Conservation (phyloP, 2,113 vertebrate genomes). For the Chaetodon auriga region DNA sequence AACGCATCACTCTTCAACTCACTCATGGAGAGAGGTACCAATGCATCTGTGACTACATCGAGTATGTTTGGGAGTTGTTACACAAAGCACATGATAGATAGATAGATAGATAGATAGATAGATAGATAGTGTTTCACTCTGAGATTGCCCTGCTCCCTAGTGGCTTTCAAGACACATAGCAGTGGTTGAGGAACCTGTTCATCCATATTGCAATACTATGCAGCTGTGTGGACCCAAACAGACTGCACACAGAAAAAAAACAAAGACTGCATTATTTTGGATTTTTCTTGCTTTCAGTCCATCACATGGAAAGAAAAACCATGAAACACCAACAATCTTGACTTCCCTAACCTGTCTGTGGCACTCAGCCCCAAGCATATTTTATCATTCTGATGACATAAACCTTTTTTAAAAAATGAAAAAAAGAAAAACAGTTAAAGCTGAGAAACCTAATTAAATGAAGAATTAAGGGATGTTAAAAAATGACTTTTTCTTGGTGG, state of each 20-base stretch:
- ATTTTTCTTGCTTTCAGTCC: no score
- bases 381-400: no score
- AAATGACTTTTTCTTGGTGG: slow-evolving; percentile 11
- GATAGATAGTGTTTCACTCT: background rate
- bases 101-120: background rate
- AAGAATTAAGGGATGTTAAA: background rate
- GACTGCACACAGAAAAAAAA: no score
- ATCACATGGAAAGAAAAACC: no score
- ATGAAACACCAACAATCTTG: background rate
- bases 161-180: background rate
- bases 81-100: background rate
- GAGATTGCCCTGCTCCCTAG: slow-evolving; percentile 8
- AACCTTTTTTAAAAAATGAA: no score
- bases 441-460: background rate
- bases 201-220: background rate
- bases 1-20: slow-evolving; percentile 87
- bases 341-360: background rate
- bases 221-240: background rate
- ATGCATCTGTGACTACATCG: background rate
- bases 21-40: slow-evolving; percentile 87
- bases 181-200: background rate
- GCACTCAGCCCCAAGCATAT: no score
- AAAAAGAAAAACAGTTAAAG: no score
- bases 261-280: no score
- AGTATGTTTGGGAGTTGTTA: background rate